Percentiles rank a stretch among this genome's conserved stretches.
Evolutionary conservation across 2,113 vertebrate species (phyloP).

Genomic region (Amphiprion ocellaris): DNA sequence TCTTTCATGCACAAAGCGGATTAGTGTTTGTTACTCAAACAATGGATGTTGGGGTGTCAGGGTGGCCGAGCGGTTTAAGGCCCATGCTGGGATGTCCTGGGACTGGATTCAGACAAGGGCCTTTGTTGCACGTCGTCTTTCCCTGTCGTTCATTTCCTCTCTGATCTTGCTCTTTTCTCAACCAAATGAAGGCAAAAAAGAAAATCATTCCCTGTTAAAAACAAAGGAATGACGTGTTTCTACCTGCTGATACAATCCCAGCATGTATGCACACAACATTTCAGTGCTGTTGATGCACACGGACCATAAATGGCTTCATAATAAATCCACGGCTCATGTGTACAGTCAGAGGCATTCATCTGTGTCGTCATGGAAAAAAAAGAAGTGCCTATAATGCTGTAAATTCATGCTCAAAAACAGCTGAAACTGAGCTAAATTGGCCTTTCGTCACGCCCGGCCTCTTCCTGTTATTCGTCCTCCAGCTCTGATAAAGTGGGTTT

Average conservation of each 20-base stretch:
- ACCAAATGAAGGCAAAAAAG: not conserved
- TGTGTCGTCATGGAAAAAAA: not conserved
- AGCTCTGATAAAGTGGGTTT: constrained; percentile 44
- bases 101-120: no score
- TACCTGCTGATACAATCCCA: not conserved
- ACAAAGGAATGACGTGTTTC: not conserved
- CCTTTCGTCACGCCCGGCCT: constrained; percentile 12
- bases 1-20: no score
- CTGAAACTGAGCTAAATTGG: constrained; percentile 8
- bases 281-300: not conserved
- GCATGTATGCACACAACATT: not conserved
- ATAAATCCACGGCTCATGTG: not conserved
- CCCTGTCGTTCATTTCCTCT: not conserved
- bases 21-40: no score
- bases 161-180: not conserved
- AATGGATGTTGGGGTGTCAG: no score
- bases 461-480: constrained; percentile 54
- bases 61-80: no score
- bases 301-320: constrained; percentile 7
- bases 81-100: no score
- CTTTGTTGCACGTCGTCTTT: no score
- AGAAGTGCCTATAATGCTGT: not conserved
- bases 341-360: not conserved
- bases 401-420: not conserved
- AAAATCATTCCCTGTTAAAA: not conserved